These are phyloP conservation scores for Meriones psammophilus DNA, from an alignment of 2,797 vertebrate species.

Conservation along the genomic window DNA sequence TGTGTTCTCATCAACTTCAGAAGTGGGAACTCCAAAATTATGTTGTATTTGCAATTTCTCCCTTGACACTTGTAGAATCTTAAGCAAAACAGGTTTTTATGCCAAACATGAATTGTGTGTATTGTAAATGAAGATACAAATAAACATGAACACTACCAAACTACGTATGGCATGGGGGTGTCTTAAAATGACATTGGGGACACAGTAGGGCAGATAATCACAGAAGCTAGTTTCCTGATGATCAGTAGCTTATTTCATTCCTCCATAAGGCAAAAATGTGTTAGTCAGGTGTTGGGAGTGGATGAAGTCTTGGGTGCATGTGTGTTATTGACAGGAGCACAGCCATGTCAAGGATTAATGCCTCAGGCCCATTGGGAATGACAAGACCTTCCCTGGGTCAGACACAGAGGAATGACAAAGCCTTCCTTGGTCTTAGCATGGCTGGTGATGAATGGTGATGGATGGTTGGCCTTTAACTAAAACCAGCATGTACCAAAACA, in stretches of 20 bases:
- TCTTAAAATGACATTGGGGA: neutral
- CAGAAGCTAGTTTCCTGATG: constrained; percentile 8
- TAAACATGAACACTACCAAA: neutral
- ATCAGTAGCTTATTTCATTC: constrained; percentile 7
- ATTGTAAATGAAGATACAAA: neutral
- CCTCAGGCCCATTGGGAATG: neutral
- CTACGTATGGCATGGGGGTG: neutral
- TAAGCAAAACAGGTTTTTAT: neutral
- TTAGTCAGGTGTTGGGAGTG: neutral
- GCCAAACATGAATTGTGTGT: neutral
- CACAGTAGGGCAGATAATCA: neutral
- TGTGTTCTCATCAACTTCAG: neutral
- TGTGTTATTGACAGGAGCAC: neutral
- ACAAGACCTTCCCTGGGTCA: neutral
- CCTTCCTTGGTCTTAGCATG: neutral
- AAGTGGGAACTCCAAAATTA: neutral
- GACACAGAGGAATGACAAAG: no score
- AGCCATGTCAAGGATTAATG: neutral
- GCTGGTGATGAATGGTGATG: neutral
- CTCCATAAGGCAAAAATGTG: neutral
- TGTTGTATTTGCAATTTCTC: neutral
- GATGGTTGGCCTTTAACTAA: neutral
- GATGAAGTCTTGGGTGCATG: no score
- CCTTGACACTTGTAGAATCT: neutral
- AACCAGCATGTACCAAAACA: neutral